Conservation (phyloP, 2,113 vertebrate species). For the Falco punctatus region DNA sequence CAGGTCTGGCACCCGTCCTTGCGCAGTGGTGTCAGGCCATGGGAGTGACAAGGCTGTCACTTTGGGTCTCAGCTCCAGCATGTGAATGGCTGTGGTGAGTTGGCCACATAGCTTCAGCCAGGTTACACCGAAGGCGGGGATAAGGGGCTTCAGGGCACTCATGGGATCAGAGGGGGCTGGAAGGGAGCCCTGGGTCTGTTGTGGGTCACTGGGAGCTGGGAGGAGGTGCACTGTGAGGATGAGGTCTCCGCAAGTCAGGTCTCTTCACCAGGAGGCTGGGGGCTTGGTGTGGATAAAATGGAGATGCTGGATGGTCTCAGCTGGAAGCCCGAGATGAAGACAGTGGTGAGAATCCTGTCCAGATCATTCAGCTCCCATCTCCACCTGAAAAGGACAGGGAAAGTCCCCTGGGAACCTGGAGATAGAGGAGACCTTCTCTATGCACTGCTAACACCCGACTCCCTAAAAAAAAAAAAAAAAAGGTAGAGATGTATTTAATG, state of each 20-base stretch:
- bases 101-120: not conserved
- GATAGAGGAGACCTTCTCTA: not conserved
- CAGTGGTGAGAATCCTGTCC: not conserved
- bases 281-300: accelerated
- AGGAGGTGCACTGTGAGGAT: accelerated
- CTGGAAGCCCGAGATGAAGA: not conserved
- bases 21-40: not conserved
- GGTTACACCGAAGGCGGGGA: not conserved
- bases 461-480: not conserved
- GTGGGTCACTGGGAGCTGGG: not conserved
- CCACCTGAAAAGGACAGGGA: not conserved
- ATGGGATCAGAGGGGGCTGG: not conserved
- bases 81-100: not conserved
- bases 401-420: not conserved
- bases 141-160: not conserved
- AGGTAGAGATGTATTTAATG: not conserved
- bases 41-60: not conserved
- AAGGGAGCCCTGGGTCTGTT: not conserved
- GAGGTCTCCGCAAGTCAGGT: not conserved
- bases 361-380: not conserved
- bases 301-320: not conserved
- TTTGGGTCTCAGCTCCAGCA: not conserved
- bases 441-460: not conserved
- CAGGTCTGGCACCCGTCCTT: not conserved
- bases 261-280: not conserved